phyloP scores from a whole-genome alignment of 2,113 vertebrate species.

The Boleophthalmus pectinirostris region DNA sequence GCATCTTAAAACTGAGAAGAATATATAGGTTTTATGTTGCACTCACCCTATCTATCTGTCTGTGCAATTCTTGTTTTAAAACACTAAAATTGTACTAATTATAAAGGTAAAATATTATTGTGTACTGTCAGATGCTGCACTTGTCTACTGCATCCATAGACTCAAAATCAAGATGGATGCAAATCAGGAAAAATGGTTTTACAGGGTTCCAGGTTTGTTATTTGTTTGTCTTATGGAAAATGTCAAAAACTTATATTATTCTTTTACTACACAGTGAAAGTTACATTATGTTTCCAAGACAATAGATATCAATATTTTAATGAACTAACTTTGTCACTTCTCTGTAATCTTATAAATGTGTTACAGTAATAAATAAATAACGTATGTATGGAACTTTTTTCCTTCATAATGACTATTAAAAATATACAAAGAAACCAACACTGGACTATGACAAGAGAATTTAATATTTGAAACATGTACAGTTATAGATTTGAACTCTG shows the following conservation, averaged over 20 bases:
- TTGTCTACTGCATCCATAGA: not conserved
- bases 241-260: not conserved
- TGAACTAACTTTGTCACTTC: not conserved
- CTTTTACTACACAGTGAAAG: not conserved
- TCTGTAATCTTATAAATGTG: not conserved
- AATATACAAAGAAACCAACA: slow-evolving; percentile 15
- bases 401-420: not conserved
- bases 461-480: slow-evolving; percentile 80
- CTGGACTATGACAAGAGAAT: slow-evolving; percentile 65
- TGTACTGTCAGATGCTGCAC: not conserved
- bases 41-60: not conserved
- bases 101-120: not conserved
- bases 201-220: not conserved
- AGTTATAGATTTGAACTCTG: slow-evolving; percentile 72
- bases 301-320: not conserved
- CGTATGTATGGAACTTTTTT: not conserved
- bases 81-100: not conserved
- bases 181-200: not conserved
- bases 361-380: not conserved
- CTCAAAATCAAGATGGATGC: not conserved
- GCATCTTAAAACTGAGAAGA: not conserved
- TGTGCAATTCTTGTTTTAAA: not conserved
- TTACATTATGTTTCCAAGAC: not conserved
- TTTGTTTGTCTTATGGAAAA: not conserved
- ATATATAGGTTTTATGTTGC: not conserved